A percentile compares a stretch with the other conserved stretches of the same genome.
phyloP scores from a whole-genome alignment of 2,888 invertebrate genomes.

The Diarsia dahlii region DNA sequence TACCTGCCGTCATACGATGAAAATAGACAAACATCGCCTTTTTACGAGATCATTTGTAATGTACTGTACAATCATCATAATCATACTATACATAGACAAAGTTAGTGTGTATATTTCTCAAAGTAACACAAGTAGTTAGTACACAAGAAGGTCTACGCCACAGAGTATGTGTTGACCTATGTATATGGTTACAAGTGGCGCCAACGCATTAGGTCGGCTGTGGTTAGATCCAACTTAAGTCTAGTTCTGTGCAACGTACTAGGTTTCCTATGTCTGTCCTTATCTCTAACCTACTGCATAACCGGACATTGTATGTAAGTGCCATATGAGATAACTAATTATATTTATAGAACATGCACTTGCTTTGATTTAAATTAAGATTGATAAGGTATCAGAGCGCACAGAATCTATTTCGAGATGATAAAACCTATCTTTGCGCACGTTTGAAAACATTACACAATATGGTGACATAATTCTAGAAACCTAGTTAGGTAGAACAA shows the following conservation, averaged over 20 bases:
- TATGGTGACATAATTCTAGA: conserved; percentile 32
- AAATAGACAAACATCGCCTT: conserved; percentile 37
- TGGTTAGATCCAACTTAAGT: conserved; percentile 44
- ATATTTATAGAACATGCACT: conserved; percentile 35
- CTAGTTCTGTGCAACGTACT: conserved; percentile 29
- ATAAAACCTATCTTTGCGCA: conserved; percentile 11
- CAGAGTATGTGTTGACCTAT: conserved; percentile 43
- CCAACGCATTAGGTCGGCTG: conserved; percentile 45
- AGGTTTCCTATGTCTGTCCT: conserved; percentile 37
- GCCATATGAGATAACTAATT: conserved; percentile 18
- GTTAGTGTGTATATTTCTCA: conserved; percentile 15
- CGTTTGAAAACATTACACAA: conserved; percentile 36
- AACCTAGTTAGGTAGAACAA: conserved; percentile 30
- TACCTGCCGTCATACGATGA: conserved; percentile 41
- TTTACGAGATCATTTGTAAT: conserved; percentile 29
- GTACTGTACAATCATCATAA: conserved; percentile 20
- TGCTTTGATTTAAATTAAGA: conserved; percentile 36
- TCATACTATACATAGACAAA: conserved; percentile 1
- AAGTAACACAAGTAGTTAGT: conserved; percentile 6
- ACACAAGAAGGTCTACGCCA: conserved; percentile 29
- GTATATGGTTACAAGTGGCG: conserved; percentile 58
- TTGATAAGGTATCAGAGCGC: conserved; percentile 42
- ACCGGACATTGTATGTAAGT: conserved; percentile 31
- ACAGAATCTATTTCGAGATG: conserved; percentile 39
- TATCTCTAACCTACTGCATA: conserved; percentile 40